Evolutionary conservation across 2,888 invertebrate genomes (phyloP), one percentile per base, ranked within the genome.

Genomic region (Oxycera nigricornis): DNA sequence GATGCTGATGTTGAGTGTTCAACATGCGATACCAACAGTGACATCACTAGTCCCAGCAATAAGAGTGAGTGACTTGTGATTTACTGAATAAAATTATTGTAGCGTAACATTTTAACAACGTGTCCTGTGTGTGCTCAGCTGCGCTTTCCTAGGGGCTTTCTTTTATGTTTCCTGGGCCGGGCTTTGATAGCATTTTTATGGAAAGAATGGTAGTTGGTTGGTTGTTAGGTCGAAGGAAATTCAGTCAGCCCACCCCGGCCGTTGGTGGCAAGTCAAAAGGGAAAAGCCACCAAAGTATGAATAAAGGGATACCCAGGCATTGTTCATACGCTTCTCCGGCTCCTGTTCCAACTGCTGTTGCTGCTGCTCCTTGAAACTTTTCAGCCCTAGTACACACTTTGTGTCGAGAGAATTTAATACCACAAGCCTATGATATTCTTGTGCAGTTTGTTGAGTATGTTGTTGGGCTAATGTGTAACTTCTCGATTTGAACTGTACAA

Each of bases 101-200:
- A 55, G 70, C 70, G 70, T 70, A 70, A 70, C 70, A 70, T 70
- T 70, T 70, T 70, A 70, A 70, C 70, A 70, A 70, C 70, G 70
- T 70, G 70, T 70, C 70, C 70, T 70, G 30, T 70, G 70, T 70
- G 30, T 52, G 70, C 70, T 30, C 20, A 70, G 70, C 70, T 52
- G 70, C 41, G 65, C 30, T 70, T 52, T 70, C 70, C 55, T 46
- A 22, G 55, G 31, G 55, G 31, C 28, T 52, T 70, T 70, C 70
- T 70, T 39, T 65, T 65, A 41, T 65, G 35, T 65, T 24, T 9
- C 11, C 26, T 6, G 39, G 65, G 39, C 7, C 20, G 9, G 65
- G 41, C 65, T 65, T 65, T 65, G 65, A 65, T 39, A 26, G 39
- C 65, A 65, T 11, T 65, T 65, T 41, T 24, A 26, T 28, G 30